Percentiles rank a stretch among this genome's conserved stretches.
Conservation (phyloP, 2,113 vertebrate genomes). For the Edolisoma coerulescens region DNA sequence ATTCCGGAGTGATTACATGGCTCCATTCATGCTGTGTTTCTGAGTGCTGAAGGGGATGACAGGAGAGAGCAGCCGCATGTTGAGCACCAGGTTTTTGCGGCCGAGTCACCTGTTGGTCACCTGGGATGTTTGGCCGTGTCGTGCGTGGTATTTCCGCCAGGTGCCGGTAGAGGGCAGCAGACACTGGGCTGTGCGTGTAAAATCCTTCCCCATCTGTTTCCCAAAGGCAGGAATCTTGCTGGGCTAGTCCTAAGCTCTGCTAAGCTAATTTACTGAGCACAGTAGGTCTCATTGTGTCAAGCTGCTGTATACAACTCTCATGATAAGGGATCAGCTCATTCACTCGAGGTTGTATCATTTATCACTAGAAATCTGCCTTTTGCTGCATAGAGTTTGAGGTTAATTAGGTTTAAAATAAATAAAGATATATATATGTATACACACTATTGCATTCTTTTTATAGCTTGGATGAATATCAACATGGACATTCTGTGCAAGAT, state of each 20-base stretch:
- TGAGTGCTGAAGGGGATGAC: not conserved
- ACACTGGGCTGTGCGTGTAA: not conserved
- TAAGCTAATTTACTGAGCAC: not conserved
- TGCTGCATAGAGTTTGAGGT: not conserved
- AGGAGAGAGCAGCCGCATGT: not conserved
- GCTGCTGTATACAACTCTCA: not conserved
- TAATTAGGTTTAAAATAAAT: not conserved
- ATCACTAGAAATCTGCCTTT: not conserved
- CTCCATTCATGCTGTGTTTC: not conserved
- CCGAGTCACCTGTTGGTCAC: not conserved
- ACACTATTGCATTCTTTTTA: not conserved
- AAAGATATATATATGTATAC: not conserved
- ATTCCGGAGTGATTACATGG: not conserved
- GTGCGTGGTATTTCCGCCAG: not conserved
- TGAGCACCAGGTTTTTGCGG: not conserved
- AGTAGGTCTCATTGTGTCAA: not conserved
- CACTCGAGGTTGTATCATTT: not conserved
- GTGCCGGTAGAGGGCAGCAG: slow-evolving; percentile 2
- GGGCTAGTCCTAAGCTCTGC: not conserved
- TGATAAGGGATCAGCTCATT: not conserved
- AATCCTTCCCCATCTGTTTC: not conserved
- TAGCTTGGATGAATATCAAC: not conserved
- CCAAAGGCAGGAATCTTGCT: not conserved
- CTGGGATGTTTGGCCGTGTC: not conserved
- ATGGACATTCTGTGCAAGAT: not conserved